Evolutionary conservation across 2,797 vertebrate species (phyloP).

Genomic region (Lepilemur septentrionalis): DNA sequence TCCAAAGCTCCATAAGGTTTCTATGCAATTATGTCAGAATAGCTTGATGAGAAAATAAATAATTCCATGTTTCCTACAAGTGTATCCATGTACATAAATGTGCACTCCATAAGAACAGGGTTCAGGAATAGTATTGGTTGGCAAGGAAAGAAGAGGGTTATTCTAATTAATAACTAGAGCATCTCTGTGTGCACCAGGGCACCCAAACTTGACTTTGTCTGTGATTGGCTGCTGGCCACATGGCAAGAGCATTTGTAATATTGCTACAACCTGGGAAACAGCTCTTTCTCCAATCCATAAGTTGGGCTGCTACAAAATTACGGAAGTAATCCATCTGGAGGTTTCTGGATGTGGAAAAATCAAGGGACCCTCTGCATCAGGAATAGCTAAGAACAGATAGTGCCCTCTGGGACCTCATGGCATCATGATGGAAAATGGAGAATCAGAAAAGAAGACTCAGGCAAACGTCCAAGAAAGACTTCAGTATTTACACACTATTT

Average conservation of each 20-base stretch:
- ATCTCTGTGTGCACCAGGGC: background rate
- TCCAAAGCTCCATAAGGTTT: conserved; percentile 67
- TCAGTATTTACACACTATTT: conserved; percentile 69
- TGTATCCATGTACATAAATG: background rate
- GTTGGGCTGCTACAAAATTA: background rate
- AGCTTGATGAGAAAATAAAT: conserved; percentile 71
- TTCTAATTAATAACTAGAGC: conserved; percentile 36
- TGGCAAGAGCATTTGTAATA: background rate
- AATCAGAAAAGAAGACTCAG: conserved; percentile 43
- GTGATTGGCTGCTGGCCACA: conserved; percentile 26
- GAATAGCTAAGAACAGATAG: conserved; percentile 10
- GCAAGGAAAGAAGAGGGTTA: background rate
- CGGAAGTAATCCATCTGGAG: background rate
- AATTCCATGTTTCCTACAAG: conserved; percentile 53
- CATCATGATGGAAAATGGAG: conserved; percentile 24
- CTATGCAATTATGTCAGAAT: conserved; percentile 66
- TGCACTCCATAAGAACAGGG: background rate
- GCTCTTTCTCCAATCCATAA: background rate
- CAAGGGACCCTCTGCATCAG: conserved; percentile 16
- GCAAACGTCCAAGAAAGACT: conserved; percentile 54
- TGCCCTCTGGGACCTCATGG: background rate
- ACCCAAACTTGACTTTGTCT: background rate
- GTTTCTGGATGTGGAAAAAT: conserved; percentile 14
- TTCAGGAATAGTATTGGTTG: background rate
- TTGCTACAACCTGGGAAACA: background rate